phyloP scores from a whole-genome alignment of 2,888 invertebrate genomes.

The Trichogramma evanescens region DNA sequence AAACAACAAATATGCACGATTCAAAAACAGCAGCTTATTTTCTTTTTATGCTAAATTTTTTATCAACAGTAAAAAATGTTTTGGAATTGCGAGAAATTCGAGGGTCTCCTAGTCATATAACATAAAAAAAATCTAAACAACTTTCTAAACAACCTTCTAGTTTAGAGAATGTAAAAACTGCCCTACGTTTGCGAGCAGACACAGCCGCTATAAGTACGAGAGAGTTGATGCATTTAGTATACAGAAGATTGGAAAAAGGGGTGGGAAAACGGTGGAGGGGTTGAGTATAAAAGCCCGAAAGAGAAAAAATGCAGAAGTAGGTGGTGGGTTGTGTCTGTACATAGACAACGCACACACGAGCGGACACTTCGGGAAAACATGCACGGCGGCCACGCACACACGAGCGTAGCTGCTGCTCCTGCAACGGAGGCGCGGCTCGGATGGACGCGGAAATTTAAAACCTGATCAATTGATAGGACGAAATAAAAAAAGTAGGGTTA shows the following conservation, averaged over 20 bases:
- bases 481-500: slow-evolving; percentile 48
- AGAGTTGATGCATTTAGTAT: slow-evolving; percentile 25
- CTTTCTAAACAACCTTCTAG: too few relatives aligned
- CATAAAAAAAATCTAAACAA: too few relatives aligned
- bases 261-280: slow-evolving; percentile 28
- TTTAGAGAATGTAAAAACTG: too few relatives aligned
- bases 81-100: too few relatives aligned
- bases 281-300: slow-evolving; percentile 4
- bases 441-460: slow-evolving; percentile 50
- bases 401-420: slow-evolving; percentile 32
- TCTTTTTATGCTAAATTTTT: too few relatives aligned
- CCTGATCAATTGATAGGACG: slow-evolving; percentile 49
- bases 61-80: too few relatives aligned
- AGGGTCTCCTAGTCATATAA: too few relatives aligned
- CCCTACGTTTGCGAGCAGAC: neutral
- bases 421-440: slow-evolving; percentile 45
- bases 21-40: too few relatives aligned
- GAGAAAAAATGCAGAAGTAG: slow-evolving; percentile 18
- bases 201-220: neutral
- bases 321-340: slow-evolving; percentile 4
- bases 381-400: slow-evolving; percentile 24
- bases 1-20: too few relatives aligned
- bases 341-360: slow-evolving; percentile 25
- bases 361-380: slow-evolving; percentile 15
- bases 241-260: slow-evolving; percentile 31